Evolutionary conservation across 2,888 invertebrate species (phyloP).

Genomic region (Dynastes maya): DNA sequence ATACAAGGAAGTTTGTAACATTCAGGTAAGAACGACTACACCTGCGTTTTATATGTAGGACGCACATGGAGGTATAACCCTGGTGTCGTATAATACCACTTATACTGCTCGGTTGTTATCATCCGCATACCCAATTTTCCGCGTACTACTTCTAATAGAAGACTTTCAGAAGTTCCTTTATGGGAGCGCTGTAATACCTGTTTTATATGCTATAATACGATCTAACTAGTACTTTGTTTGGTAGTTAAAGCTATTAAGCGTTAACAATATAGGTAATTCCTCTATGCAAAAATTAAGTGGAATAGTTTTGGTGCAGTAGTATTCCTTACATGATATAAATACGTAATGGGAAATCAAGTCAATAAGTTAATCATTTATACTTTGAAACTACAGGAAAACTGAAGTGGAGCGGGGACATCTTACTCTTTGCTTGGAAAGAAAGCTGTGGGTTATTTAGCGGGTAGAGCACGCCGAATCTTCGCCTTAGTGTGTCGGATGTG

Average conservation of each 20-base stretch:
- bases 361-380: too few relatives aligned
- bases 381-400: too few relatives aligned
- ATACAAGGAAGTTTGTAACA: slow-evolving; percentile 1
- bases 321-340: too few relatives aligned
- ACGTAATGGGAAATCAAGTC: too few relatives aligned
- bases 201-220: background rate
- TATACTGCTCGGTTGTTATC: slow-evolving; percentile 4
- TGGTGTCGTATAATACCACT: slow-evolving; percentile 1
- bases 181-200: slow-evolving; percentile 6
- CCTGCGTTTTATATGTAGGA: slow-evolving; percentile 7
- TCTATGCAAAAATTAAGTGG: background rate
- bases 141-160: background rate
- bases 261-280: background rate
- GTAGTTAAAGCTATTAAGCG: background rate
- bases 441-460: too few relatives aligned
- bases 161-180: slow-evolving; percentile 7
- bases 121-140: slow-evolving; percentile 1
- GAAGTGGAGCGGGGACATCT: too few relatives aligned
- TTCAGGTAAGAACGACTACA: slow-evolving; percentile 8
- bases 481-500: too few relatives aligned
- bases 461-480: too few relatives aligned
- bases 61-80: background rate
- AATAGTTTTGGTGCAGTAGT: too few relatives aligned
- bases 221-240: background rate
- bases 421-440: too few relatives aligned